phyloP scores from a whole-genome alignment of 2,888 invertebrate genomes.

The Gerris lacustris region DNA sequence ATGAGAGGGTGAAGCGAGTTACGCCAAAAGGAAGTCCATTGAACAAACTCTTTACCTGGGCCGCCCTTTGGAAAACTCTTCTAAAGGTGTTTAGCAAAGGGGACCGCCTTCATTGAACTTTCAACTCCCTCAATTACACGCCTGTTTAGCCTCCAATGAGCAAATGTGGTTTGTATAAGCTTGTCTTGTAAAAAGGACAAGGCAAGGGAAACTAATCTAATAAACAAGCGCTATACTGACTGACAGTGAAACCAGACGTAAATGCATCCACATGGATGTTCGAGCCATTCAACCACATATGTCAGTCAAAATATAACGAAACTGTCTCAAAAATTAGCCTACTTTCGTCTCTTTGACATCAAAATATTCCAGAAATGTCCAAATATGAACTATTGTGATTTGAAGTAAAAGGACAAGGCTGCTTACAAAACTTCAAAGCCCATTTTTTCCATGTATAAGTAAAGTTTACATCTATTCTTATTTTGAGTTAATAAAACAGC shows the following conservation, averaged over 20 bases:
- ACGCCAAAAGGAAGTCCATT: background rate
- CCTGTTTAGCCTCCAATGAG: background rate
- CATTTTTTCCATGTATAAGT: too few species aligned
- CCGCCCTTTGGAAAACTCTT: background rate
- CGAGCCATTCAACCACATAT: background rate
- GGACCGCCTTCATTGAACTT: background rate
- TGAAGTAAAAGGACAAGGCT: too few species aligned
- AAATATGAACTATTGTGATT: too few species aligned
- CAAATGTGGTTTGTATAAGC: constrained; percentile 1
- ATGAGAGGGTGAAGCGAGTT: background rate
- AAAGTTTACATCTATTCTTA: too few species aligned
- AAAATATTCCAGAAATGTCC: too few species aligned
- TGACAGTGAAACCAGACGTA: background rate
- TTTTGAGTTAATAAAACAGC: too few species aligned
- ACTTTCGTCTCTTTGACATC: too few species aligned
- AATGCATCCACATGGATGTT: background rate
- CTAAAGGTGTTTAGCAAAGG: background rate
- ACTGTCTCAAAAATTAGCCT: background rate
- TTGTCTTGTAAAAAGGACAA: background rate
- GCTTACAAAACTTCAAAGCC: too few species aligned
- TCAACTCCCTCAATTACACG: constrained; percentile 1
- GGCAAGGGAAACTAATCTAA: background rate
- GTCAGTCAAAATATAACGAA: background rate
- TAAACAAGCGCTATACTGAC: background rate
- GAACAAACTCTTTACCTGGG: background rate